Base-by-base conservation (phyloP, 2,888 invertebrate genomes). In the Amblyjoppa proteus region DNA sequence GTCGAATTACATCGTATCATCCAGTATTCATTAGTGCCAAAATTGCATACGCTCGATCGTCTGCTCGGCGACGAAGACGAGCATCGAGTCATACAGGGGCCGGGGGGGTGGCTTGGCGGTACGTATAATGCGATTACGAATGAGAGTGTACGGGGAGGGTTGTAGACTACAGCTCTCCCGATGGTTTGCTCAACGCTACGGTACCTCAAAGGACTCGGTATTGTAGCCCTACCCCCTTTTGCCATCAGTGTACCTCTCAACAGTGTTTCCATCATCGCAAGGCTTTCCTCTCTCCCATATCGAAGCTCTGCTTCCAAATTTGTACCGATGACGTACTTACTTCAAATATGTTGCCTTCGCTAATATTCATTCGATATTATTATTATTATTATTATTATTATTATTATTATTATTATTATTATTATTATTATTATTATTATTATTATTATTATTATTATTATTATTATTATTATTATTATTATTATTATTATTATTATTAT, bases 141-240 rank as follows among this genome's bases (percentile, higher is more conserved):
- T 61, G 70, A 76, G 66, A 70, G 61, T 73, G 41, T 20, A 76
- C 69, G 49, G 31, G 13, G 69, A 74, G 41, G 71, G 77, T 28
- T 49, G 69, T 45, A 41, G 34, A 53, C 41, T 41, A 71, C 68
- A 56, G 61, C 53, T 51, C 64, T 73, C 71, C 45, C 76, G 81
- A 73, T 68, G 76, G 79, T 68, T 84, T 58, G 76, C 58, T 68
- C 76, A 34, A 71, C 73, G 81, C 58, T 77, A 71, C 45, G 76
- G 58, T 77, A 68, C 80, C 80, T 84, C 84, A 81, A 84, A 81
- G 84, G 76, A 51, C 66, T 66, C 66, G 28, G 49, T 28, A 83
- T 69, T 41, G 68, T 71, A 76, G 31, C 16, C 38, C 11, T 41
- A 56, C 34, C 56, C 56, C 68, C 58, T 75, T 49, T 69, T 45